Evolutionary conservation across 2,797 vertebrate genomes (phyloP), one percentile per base, ranked within the genome.

Genomic region (Clamator glandarius): DNA sequence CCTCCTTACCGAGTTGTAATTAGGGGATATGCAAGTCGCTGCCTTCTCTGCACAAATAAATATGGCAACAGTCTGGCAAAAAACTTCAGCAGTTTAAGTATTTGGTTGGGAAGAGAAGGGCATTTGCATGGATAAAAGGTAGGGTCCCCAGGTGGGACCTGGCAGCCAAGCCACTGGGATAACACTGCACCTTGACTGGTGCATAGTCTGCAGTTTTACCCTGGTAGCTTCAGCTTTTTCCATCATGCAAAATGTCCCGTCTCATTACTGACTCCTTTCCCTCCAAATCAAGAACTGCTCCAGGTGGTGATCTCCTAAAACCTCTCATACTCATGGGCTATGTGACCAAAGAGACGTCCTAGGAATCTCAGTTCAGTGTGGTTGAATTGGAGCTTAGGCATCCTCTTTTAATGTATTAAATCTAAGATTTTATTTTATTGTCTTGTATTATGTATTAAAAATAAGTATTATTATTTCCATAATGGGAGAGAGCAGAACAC

Each of bases 231-330:
- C 55, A 73, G 18, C 25, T 62, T 62, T 15, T 33, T 64, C 20
- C 11, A 1, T 31, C 17, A 2, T 23, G 61, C 31, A 72, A 52
- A 52, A 5, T 10, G 7, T 10, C 23, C 29, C 1, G 0, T 13
- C 33, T 57, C 42, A 2, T 68, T 36, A 5, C 15, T 46, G 67
- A 59, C 35, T 31, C 23, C 2, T 11, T 12, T 89, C 51, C 3
- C 41, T 48, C 55, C 63, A 5, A 11, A 46, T 15, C 83, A 14
- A 0, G 21, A 5, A 36, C 84, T 28, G 18, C 50, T 24, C 41
- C 59, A 46, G 31, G 36, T 20, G 67, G 20, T 15, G 18, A 55
- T 33, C 42, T 48, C 62, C 61, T 39, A 28, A 58, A 69, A 28
- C 48, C 75, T 73, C 42, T 73, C 20, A 25, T 11, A 1, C 13